Evolutionary conservation across 2,888 invertebrate genomes (phyloP).

Genomic region (Leucoptera coffeella): DNA sequence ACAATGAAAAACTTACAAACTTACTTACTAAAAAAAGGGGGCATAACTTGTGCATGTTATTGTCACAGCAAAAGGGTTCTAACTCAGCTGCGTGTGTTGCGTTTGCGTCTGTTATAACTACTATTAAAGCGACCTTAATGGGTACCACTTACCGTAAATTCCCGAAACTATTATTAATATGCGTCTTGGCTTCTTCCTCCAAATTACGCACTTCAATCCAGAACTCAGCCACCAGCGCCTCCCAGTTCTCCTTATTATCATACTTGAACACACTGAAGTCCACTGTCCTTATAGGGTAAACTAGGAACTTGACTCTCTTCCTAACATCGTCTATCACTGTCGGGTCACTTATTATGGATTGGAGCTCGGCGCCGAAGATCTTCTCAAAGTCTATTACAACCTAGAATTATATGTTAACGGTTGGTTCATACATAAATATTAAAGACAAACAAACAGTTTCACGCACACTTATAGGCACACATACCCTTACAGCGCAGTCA

Average conservation of each 20-base stretch:
- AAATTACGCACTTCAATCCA: slow-evolving; percentile 66
- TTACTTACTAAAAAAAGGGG: too few relatives aligned
- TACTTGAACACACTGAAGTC: slow-evolving; percentile 80
- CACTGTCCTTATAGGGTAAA: slow-evolving; percentile 67
- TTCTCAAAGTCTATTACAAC: slow-evolving; percentile 83
- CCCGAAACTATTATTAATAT: slow-evolving; percentile 82
- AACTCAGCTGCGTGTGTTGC: too few relatives aligned
- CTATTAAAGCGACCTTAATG: not conserved
- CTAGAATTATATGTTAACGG: too few relatives aligned
- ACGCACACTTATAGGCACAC: too few relatives aligned
- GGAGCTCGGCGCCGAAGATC: slow-evolving; percentile 81
- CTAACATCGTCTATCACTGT: slow-evolving; percentile 80
- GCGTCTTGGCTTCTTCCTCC: slow-evolving; percentile 76
- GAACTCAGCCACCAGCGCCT: slow-evolving; percentile 72
- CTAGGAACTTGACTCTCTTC: slow-evolving; percentile 70
- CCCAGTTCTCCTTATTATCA: slow-evolving; percentile 80
- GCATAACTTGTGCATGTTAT: too few relatives aligned
- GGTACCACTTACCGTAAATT: slow-evolving; percentile 53
- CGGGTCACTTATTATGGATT: slow-evolving; percentile 81
- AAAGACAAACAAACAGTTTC: too few relatives aligned
- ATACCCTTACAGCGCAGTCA: too few relatives aligned
- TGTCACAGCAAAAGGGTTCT: too few relatives aligned
- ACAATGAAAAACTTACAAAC: too few relatives aligned
- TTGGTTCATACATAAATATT: too few relatives aligned
- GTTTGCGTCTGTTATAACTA: too few relatives aligned